Conservation (phyloP, 2,113 vertebrate species). For the Anarhynchus alexandrinus region DNA sequence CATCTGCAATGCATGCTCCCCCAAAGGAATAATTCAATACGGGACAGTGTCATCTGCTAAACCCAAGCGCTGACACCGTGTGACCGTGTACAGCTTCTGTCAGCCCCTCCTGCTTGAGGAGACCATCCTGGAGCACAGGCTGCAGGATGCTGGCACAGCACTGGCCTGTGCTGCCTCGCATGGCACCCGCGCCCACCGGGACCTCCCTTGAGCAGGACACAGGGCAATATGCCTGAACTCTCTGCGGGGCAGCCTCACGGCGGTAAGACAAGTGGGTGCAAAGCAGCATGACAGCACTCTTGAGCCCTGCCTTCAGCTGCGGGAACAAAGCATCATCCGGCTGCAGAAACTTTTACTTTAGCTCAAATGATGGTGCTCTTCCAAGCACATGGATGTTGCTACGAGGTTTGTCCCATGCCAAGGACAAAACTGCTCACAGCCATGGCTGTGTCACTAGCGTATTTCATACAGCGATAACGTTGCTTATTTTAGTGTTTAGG, state of each 20-base stretch:
- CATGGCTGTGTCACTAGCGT: fast-evolving
- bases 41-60: fast-evolving
- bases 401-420: not conserved
- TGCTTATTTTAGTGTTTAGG: not conserved
- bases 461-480: not conserved
- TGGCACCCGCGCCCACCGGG: not conserved
- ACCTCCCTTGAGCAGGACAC: fast-evolving
- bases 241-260: not conserved
- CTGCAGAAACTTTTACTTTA: not conserved
- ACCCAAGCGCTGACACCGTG: fast-evolving
- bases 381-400: not conserved
- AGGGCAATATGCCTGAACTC: fast-evolving
- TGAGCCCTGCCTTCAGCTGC: fast-evolving
- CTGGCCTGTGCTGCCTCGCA: fast-evolving
- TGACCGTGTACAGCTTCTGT: fast-evolving
- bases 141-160: fast-evolving
- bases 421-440: not conserved
- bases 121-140: not conserved
- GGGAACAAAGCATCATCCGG: not conserved
- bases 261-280: too few species aligned
- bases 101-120: not conserved
- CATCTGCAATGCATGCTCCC: not conserved
- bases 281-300: fast-evolving
- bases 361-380: not conserved
- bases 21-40: fast-evolving